phyloP scores from a whole-genome alignment of 1,140 invertebrate species.

The Yoshiicerus persimilis region DNA sequence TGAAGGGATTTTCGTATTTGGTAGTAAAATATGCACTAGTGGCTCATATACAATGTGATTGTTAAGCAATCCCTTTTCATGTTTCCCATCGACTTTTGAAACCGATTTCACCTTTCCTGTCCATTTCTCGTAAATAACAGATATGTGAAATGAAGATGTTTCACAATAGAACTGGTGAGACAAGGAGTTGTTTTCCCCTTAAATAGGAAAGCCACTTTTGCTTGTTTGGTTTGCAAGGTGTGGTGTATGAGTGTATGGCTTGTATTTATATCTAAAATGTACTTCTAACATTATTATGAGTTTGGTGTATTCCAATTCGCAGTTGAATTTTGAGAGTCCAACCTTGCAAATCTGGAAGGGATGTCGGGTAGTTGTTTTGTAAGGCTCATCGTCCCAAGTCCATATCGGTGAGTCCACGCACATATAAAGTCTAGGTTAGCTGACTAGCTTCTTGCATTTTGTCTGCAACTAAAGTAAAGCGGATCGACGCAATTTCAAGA shows the following conservation, averaged over 20 bases:
- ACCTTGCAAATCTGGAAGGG: not conserved
- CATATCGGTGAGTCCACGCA: not conserved
- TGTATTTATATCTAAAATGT: not conserved
- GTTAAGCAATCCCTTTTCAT: too few species aligned
- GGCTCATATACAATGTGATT: too few species aligned
- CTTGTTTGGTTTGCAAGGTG: too few species aligned
- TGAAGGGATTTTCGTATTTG: too few species aligned
- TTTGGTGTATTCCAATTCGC: not conserved
- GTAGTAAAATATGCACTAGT: too few species aligned
- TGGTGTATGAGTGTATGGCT: not conserved
- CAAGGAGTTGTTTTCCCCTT: too few species aligned
- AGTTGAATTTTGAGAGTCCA: not conserved
- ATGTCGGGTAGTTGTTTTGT: not conserved
- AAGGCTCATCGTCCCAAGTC: not conserved
- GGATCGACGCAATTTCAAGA: not conserved
- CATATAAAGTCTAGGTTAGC: not conserved
- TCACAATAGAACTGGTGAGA: too few species aligned
- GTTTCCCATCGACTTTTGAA: too few species aligned
- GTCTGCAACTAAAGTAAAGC: not conserved
- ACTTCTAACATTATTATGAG: not conserved
- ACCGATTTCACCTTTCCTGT: too few species aligned
- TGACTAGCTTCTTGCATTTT: not conserved
- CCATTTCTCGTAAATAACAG: too few species aligned
- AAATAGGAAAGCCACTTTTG: too few species aligned
- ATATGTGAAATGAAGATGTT: too few species aligned